phyloP scores from a whole-genome alignment of 2,113 vertebrate species.

The Macrotis lagotis region DNA sequence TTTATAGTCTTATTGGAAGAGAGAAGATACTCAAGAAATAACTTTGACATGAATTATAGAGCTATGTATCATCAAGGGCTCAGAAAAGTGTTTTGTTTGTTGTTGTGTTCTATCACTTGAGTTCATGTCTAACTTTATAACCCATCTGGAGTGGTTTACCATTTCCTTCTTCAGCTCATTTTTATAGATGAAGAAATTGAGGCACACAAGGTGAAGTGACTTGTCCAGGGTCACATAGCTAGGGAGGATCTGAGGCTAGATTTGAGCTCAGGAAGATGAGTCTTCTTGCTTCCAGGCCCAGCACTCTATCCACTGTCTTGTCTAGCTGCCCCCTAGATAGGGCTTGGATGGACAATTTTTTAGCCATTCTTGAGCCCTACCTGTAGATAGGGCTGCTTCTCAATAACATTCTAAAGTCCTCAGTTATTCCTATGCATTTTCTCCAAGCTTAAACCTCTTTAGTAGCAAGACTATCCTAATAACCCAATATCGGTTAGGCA shows the following conservation, averaged over 20 bases:
- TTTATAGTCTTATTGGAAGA: background rate
- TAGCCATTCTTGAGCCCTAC: background rate
- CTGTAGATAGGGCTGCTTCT: background rate
- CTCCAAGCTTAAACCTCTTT: background rate
- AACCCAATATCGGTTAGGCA: background rate
- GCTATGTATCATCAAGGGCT: background rate
- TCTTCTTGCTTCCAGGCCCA: background rate
- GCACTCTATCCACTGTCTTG: background rate
- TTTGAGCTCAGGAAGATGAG: background rate
- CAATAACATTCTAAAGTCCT: background rate
- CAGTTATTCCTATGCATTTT: background rate
- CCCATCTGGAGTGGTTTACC: background rate
- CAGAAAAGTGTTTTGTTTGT: background rate
- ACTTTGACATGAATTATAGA: background rate
- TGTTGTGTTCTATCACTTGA: background rate
- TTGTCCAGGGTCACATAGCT: background rate
- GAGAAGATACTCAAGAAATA: background rate
- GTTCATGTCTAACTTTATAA: background rate
- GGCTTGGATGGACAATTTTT: background rate
- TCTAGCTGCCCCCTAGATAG: too few species aligned
- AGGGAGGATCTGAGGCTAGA: background rate
- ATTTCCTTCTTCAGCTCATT: background rate
- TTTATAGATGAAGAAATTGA: background rate
- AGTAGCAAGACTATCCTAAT: background rate
- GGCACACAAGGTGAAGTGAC: background rate